Base-by-base conservation (phyloP, 1,140 invertebrate species). In the Leguminivora glycinivorella region DNA sequence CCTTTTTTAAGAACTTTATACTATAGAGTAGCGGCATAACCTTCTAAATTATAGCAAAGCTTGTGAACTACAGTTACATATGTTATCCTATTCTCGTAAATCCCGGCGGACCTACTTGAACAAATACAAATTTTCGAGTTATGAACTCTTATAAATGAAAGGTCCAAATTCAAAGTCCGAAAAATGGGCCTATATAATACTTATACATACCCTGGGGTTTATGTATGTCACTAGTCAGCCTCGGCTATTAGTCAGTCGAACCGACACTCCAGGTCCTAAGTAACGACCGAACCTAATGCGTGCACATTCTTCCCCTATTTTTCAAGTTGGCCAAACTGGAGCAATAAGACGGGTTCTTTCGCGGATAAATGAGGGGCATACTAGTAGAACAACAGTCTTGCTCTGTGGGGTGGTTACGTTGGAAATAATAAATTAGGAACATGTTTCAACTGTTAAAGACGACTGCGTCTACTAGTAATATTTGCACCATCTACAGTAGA, bases 241-340 rank as follows among this genome's bases (percentile, higher is more conserved):
- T 72, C 77, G 75, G 68, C 78, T 78, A 87, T 87, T 84, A 85
- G 79, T 87, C 85, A 84, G 73, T 75, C 76, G 78, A 76, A 82
- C 75, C 77, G 70, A 58, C 68, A 70, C 72, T 79, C 74, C 58
- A 79, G 80, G 74, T 74, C 76, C 76, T 75, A 76, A 83, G 75
- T 81, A 87, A 84, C 79, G 83, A 83, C 79, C 73, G 56, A 71
- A 78, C 76, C 74, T 82, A 80, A 87, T 82, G 79, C 74, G 74
- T 70, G 66, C 79, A 82, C 75, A 87, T 87, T 83, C 77, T 68
- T 76, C 74, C 58, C 73, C 71, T 77, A 85, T 83, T 84, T 84
- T 81, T 83, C 80, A 78, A 79, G 75, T 78, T 70, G 70, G 73
- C 68, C 70, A 71, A 71, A 73, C 72, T 63, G 72, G 69, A 67